Evolutionary conservation across 2,888 invertebrate species (phyloP), one percentile per base, ranked within the genome.

Genomic region (Apantesis nais): DNA sequence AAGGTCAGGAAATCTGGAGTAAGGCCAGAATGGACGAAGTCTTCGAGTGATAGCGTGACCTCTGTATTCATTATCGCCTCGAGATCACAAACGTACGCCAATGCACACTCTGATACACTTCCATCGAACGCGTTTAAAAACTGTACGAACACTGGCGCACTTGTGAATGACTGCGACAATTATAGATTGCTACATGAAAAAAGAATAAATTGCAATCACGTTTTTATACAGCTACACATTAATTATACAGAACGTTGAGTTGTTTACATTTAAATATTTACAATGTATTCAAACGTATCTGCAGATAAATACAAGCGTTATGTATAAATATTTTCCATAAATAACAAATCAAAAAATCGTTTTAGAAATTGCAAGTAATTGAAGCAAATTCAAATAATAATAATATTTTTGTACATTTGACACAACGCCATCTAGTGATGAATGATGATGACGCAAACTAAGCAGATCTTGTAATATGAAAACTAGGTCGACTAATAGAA

Each of bases 41-140:
- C 90, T 90, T 89, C 82, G 86, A 91, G 93, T 90, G 94, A 94
- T 93, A 93, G 93, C 91, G 88, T 85, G 93, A 92, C 94, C 93
- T 94, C 85, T 90, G 87, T 85, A 84, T 87, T 85, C 85, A 89
- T 90, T 93, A 93, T 91, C 89, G 86, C 78, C 84, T 84, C 81
- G 86, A 86, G 85, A 88, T 87, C 86, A 82, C 78, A 83, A 82
- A 81, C 84, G 82, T 82, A 74, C 77, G 75, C 69, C 74, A 74
- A 78, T 78, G 73, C 78, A 80, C 69, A 74, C 74, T 75, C 69
- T 31, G 62, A 72, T 77, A 76, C 76, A 77, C 78, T 74, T 72
- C 71, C 74, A 76, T 78, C 58, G 65, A 58, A 71, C 64, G 41
- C 39, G 39, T 62, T 72, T 64, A 74, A 71, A 72, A 74, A 64